Percentiles rank a stretch among this genome's conserved stretches.
Evolutionary conservation across 2,888 invertebrate species (phyloP).

Genomic region (Trilocha varians): DNA sequence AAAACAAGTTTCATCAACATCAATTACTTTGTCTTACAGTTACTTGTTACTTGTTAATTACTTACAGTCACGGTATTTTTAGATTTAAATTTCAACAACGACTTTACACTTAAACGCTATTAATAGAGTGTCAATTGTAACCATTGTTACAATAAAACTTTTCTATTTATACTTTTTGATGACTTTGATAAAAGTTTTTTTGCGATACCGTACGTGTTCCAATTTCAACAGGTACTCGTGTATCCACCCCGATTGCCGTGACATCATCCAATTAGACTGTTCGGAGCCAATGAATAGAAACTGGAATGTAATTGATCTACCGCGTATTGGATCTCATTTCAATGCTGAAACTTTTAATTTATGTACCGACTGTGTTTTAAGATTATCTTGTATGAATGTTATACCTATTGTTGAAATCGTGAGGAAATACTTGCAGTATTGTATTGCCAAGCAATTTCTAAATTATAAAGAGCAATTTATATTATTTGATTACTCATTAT

Average conservation of each 20-base stretch:
- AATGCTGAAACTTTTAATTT: background rate
- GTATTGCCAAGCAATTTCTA: no score
- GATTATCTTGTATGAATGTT: background rate
- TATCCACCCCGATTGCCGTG: slow-evolving; percentile 9
- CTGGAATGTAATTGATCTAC: background rate
- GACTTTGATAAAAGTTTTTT: slow-evolving; percentile 6
- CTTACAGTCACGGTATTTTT: no score
- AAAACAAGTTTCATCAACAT: no score
- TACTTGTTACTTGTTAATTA: no score
- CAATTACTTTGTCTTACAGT: no score
- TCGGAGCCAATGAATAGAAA: slow-evolving; percentile 2
- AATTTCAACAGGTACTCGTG: slow-evolving; percentile 8
- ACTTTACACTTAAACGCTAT: background rate
- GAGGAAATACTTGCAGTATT: no score
- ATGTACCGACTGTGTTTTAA: background rate
- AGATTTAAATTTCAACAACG: no score
- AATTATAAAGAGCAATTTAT: no score
- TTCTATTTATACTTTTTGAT: background rate
- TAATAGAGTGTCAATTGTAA: background rate
- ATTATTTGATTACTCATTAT: no score
- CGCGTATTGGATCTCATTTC: background rate
- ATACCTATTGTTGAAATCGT: no score
- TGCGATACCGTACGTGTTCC: slow-evolving; percentile 15
- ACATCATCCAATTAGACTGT: slow-evolving; percentile 16
- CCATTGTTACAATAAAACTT: background rate